Percentiles rank a stretch among this genome's conserved stretches.
Conservation (phyloP, 2,888 invertebrate species). For the Apotomis betuletana region DNA sequence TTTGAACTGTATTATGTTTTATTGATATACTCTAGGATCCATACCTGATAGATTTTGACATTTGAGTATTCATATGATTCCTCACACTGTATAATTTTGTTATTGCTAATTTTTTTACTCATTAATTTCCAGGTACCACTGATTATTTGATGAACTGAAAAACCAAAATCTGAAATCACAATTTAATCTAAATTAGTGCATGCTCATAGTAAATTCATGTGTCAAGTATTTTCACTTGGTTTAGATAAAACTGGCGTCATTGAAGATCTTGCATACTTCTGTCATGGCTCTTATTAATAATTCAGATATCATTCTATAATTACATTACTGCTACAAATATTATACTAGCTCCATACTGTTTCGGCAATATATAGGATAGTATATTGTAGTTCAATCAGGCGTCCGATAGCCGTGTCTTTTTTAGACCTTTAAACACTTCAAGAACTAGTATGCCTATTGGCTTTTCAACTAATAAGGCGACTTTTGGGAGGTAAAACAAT, state of each 20-base stretch:
- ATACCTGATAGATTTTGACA: slow-evolving; percentile 33
- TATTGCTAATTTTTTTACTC: neutral
- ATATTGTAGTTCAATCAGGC: too few relatives aligned
- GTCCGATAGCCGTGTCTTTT: too few relatives aligned
- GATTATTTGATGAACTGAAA: slow-evolving; percentile 4
- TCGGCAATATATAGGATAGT: too few relatives aligned
- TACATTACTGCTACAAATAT: neutral
- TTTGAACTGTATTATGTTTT: slow-evolving; percentile 97
- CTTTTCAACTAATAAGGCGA: too few relatives aligned
- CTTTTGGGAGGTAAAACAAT: too few relatives aligned
- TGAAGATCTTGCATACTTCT: neutral
- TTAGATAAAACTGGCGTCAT: neutral
- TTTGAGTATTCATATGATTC: slow-evolving; percentile 29
- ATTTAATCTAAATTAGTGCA: neutral
- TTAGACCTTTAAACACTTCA: too few relatives aligned
- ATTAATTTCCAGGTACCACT: slow-evolving; percentile 21
- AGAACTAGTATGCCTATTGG: too few relatives aligned
- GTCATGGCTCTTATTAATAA: neutral
- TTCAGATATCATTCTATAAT: too few relatives aligned
- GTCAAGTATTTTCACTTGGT: neutral
- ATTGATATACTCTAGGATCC: slow-evolving; percentile 81
- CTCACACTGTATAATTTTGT: slow-evolving; percentile 1
- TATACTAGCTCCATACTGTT: neutral
- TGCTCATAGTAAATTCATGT: neutral
- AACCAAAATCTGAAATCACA: neutral